phyloP scores from a whole-genome alignment of 2,888 invertebrate genomes.

The Idaea biselata region DNA sequence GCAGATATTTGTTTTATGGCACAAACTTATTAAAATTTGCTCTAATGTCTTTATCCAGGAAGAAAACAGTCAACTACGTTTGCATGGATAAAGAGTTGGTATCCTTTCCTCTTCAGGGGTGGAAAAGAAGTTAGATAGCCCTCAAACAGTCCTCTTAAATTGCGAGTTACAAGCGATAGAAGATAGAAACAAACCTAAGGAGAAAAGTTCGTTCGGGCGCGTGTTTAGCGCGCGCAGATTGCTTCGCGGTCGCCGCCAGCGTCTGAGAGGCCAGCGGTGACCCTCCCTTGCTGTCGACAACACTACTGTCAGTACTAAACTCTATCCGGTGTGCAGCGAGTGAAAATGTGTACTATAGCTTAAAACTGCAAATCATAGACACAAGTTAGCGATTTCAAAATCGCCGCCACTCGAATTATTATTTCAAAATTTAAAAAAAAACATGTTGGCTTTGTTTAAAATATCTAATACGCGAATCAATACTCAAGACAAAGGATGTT shows the following conservation, averaged over 20 bases:
- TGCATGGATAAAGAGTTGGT: no score
- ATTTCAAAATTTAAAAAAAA: no score
- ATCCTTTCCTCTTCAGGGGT: no score
- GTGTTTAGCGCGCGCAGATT: slow-evolving; percentile 46
- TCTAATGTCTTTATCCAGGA: no score
- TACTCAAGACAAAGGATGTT: no score
- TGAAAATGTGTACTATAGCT: no score
- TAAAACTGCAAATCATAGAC: not conserved
- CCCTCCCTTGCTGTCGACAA: slow-evolving; percentile 62
- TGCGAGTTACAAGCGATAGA: slow-evolving; percentile 31
- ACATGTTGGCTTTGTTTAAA: not conserved
- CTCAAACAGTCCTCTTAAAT: no score
- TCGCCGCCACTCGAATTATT: not conserved
- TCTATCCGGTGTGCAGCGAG: no score
- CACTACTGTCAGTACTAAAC: slow-evolving; percentile 24
- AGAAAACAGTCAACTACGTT: no score
- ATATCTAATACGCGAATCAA: not conserved
- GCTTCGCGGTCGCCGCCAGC: slow-evolving; percentile 43
- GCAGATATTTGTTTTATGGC: no score
- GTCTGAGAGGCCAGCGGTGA: slow-evolving; percentile 71
- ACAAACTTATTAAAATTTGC: no score
- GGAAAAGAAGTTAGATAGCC: no score
- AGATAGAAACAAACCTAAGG: slow-evolving; percentile 67
- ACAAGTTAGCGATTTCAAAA: not conserved
- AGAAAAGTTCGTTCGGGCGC: slow-evolving; percentile 46